These are phyloP conservation scores for Caenorhabditis sinica DNA, from an alignment of 2,888 invertebrate species.

Conservation along the genomic window DNA sequence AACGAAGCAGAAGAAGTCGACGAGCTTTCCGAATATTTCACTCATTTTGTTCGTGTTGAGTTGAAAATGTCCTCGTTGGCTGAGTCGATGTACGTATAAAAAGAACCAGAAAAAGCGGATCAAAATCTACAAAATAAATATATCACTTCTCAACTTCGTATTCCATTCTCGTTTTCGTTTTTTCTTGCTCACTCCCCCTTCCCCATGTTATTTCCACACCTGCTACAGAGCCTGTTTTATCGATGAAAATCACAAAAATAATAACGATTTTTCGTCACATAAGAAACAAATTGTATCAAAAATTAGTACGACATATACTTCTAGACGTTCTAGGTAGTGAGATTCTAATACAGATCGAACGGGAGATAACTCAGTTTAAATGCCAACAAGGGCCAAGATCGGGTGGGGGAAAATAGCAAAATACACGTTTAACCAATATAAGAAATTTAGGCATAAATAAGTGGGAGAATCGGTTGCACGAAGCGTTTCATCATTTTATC, in stretches of 20 bases:
- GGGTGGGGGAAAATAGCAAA: too few species aligned
- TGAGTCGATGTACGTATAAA: conserved; percentile 79
- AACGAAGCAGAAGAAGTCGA: conserved; percentile 72
- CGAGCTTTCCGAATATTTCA: conserved; percentile 78
- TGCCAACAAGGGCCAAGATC: too few species aligned
- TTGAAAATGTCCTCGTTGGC: conserved; percentile 78
- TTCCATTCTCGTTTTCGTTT: conserved; percentile 20
- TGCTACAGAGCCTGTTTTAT: conserved; percentile 44
- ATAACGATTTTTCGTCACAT: neutral
- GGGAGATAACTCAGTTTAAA: too few species aligned
- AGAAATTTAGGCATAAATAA: too few species aligned
- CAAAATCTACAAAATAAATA: conserved; percentile 4
- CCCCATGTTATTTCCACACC: neutral
- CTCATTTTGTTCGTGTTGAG: conserved; percentile 77
- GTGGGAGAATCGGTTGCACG: too few species aligned
- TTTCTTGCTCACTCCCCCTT: conserved; percentile 27
- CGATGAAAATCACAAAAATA: conserved; percentile 26
- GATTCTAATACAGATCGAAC: neutral
- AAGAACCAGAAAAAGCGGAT: neutral
- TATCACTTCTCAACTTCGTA: neutral
- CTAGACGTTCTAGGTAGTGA: neutral
- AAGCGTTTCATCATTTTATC: too few species aligned
- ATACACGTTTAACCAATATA: too few species aligned
- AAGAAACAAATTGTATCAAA: neutral
- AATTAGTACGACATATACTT: neutral